A percentile compares a stretch with the other conserved stretches of the same genome.
phyloP scores from a whole-genome alignment of 2,797 vertebrate species.

The Semotilus atromaculatus region DNA sequence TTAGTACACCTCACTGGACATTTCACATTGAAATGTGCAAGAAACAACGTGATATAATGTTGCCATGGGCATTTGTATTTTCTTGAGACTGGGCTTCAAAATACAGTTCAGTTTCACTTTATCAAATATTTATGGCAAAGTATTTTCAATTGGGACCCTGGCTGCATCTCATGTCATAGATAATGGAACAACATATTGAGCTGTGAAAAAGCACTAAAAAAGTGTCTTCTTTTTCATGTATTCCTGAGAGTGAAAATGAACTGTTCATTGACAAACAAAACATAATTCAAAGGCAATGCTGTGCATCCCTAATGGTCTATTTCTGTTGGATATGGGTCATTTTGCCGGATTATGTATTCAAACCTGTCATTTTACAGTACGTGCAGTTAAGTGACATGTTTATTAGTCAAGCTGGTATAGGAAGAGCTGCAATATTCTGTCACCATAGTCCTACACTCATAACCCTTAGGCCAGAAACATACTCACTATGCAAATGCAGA shows the following conservation, averaged over 20 bases:
- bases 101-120: not conserved
- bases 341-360: conserved; percentile 4
- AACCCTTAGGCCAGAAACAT: not conserved
- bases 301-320: not conserved
- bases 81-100: not conserved
- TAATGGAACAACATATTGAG: conserved; percentile 2
- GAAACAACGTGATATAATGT: not conserved
- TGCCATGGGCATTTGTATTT: not conserved
- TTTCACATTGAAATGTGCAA: not conserved
- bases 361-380: not conserved
- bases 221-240: not conserved
- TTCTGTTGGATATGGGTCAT: not conserved
- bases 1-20: not conserved
- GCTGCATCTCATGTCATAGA: not conserved
- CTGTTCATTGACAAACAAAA: conserved; percentile 1
- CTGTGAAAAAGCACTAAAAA: not conserved
- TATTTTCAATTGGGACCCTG: not conserved
- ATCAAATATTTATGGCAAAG: not conserved
- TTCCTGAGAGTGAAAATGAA: not conserved
- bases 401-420: conserved; percentile 16
- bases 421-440: not conserved
- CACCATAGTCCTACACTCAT: not conserved
- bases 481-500: not conserved
- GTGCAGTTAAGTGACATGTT: not conserved
- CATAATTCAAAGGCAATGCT: not conserved